A percentile compares a stretch with the other conserved stretches of the same genome.
Conservation (phyloP, 1,140 invertebrate species). For the Nautilus pompilius region DNA sequence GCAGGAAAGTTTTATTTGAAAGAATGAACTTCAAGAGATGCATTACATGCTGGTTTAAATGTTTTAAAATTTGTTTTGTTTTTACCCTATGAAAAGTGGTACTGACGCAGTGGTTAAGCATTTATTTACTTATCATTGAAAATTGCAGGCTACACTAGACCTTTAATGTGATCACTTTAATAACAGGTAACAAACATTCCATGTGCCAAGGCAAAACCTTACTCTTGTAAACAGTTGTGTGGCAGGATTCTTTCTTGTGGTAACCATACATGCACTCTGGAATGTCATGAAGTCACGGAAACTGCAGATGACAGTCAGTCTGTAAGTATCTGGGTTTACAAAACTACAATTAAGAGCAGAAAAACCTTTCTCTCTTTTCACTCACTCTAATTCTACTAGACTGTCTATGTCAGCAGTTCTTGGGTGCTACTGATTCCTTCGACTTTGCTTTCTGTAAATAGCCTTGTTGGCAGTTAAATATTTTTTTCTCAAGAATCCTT, state of each 20-base stretch:
- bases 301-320: slow-evolving; percentile 30
- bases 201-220: slow-evolving; percentile 69
- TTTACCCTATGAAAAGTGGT: background rate
- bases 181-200: slow-evolving; percentile 64
- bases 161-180: background rate
- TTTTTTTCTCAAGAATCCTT: background rate
- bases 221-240: slow-evolving; percentile 73
- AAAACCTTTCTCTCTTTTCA: background rate
- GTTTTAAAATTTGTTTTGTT: background rate
- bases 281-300: slow-evolving; percentile 68
- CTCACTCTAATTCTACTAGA: background rate
- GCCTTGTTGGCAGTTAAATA: background rate
- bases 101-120: background rate
- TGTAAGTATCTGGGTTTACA: background rate
- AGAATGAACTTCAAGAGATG: background rate
- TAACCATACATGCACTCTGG: slow-evolving; percentile 73
- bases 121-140: background rate
- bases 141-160: background rate
- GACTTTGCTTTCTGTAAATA: background rate
- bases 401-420: background rate
- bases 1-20: too few relatives aligned
- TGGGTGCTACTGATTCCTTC: background rate
- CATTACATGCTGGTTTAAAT: background rate
- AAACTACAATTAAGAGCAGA: too few relatives aligned
- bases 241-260: slow-evolving; percentile 68